Conservation (phyloP, 1,140 invertebrate genomes). For the Phenacoccus solenopsis region DNA sequence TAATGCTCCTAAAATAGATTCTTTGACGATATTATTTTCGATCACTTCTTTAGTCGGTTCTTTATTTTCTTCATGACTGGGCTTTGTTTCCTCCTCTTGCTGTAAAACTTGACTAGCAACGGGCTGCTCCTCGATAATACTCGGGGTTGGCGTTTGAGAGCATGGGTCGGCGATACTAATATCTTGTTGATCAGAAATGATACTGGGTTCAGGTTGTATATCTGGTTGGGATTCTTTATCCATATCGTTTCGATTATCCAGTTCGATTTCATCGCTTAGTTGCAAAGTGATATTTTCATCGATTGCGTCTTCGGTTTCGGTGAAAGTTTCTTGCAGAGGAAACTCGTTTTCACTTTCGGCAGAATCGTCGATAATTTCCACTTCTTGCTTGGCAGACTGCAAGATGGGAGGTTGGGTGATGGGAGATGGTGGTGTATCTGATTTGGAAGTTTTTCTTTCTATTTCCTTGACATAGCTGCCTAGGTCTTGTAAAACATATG, state of each 20-base stretch:
- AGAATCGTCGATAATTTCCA: neutral
- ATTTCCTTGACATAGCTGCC: too few species aligned
- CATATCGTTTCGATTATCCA: too few species aligned
- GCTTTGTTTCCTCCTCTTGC: neutral
- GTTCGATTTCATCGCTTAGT: neutral
- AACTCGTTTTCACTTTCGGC: neutral
- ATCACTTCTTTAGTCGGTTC: neutral
- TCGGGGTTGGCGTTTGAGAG: too few species aligned
- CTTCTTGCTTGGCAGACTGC: neutral
- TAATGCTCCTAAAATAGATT: conserved; percentile 46
- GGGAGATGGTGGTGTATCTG: too few species aligned
- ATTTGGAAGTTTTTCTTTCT: too few species aligned
- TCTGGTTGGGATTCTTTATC: neutral
- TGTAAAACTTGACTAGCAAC: neutral
- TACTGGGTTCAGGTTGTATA: too few species aligned
- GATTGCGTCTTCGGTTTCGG: neutral
- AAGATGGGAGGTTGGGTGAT: too few species aligned
- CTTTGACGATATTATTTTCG: conserved; percentile 44
- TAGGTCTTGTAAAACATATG: too few species aligned
- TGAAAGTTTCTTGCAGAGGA: neutral
- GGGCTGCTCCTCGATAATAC: too few species aligned
- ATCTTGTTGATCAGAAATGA: too few species aligned
- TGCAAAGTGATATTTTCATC: neutral
- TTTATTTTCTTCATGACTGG: neutral
- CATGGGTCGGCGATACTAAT: too few species aligned